Percentiles rank a stretch among this genome's conserved stretches.
phyloP scores from a whole-genome alignment of 2,888 invertebrate genomes.

The Trypoxylon attenuatum region DNA sequence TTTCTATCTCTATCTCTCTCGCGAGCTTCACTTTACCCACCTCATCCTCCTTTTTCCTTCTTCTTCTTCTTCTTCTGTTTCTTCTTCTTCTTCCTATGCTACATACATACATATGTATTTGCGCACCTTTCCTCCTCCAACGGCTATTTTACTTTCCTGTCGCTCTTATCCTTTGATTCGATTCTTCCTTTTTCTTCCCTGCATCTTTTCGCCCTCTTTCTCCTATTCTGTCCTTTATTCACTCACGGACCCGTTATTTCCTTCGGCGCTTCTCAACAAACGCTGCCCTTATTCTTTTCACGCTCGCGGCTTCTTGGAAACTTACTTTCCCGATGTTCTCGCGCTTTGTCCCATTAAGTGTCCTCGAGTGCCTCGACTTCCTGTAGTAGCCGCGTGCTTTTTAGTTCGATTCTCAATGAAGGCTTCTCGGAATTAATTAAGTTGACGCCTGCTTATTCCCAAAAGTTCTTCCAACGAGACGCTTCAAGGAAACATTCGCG shows the following conservation, averaged over 20 bases:
- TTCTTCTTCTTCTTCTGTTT: constrained; percentile 25
- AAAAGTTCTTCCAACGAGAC: too few species aligned
- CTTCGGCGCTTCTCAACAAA: background rate
- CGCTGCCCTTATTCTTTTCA: background rate
- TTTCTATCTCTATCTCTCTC: too few species aligned
- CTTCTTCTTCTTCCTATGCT: constrained; percentile 12
- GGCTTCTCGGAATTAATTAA: background rate
- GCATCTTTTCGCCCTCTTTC: too few species aligned
- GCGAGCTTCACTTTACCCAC: too few species aligned
- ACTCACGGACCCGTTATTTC: constrained; percentile 1
- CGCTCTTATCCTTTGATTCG: background rate
- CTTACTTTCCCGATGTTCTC: background rate
- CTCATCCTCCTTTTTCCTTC: constrained; percentile 23
- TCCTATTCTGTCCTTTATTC: too few species aligned
- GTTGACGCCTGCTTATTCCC: too few species aligned
- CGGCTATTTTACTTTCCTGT: too few species aligned
- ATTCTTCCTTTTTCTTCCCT: too few species aligned
- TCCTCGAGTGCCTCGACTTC: background rate
- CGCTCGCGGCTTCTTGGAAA: background rate
- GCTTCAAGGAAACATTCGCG: too few species aligned
- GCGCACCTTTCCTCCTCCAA: background rate
- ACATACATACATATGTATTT: constrained; percentile 1
- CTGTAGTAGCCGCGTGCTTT: background rate
- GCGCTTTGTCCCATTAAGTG: background rate
- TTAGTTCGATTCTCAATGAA: background rate